Evolutionary conservation across 2,113 vertebrate species (phyloP).

Genomic region (Athene noctua): DNA sequence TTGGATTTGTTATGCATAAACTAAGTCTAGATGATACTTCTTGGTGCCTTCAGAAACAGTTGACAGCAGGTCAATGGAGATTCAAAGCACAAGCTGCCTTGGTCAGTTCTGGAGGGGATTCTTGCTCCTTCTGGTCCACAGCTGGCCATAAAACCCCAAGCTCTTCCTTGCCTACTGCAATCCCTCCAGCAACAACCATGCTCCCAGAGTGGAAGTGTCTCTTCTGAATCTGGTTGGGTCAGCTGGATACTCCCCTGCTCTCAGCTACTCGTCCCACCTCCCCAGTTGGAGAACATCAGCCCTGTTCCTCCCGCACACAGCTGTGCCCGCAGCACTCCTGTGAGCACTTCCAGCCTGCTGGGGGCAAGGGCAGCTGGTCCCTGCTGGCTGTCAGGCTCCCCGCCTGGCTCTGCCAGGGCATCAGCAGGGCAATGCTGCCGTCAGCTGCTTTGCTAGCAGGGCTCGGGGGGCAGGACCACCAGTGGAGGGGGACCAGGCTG

Average conservation of each 20-base stretch:
- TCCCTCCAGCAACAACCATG: not conserved
- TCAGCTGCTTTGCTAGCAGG: not conserved
- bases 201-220: not conserved
- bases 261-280: not conserved
- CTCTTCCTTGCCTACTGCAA: not conserved
- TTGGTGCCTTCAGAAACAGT: not conserved
- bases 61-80: not conserved
- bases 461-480: not conserved
- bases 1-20: not conserved
- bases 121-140: not conserved
- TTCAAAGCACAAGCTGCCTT: not conserved
- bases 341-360: not conserved
- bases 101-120: not conserved
- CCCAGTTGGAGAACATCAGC: not conserved
- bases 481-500: not conserved
- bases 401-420: fast-evolving
- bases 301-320: fast-evolving
- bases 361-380: fast-evolving
- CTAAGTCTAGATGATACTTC: not conserved
- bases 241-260: not conserved
- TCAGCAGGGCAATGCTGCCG: not conserved
- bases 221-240: not conserved
- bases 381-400: not conserved
- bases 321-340: not conserved
- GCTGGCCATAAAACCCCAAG: not conserved